Base-by-base conservation (phyloP, 2,797 vertebrate genomes). In the Eulemur albifrons region DNA sequence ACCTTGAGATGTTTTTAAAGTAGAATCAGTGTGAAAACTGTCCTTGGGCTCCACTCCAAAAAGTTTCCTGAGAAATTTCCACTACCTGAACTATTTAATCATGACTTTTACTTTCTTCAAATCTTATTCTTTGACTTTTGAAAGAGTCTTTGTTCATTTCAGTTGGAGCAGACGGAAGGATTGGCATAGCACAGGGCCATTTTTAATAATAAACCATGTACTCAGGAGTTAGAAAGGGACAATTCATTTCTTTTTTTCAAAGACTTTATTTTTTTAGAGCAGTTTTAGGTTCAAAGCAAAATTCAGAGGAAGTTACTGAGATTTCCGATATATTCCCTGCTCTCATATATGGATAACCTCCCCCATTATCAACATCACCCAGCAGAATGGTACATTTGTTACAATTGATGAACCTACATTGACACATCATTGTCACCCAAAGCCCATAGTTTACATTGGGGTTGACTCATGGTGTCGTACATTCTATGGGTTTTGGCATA, bases 1-100 rank as follows among this genome's bases (percentile, higher is more conserved):
- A 81, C 25, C 70, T 87, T 86, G 25, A 89, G 48, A 88, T 43
- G 35, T 63, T 93, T 96, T 69, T 52, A 73, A 92, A 95, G 30
- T 63, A 35, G 7, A 76, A 83, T 83, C 10, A 10, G 59, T 63
- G 59, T 82, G 70, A 88, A 93, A 92, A 83, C 18, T 90, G 48
- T 70, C 48, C 48, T 85, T 94, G 63, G 45, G n/a, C 14, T 84
- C 11, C 10, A 15, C 40, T 9, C 1, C 48, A 15, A 30, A 54
- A 79, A 30, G 10, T 77, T 94, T 82, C 6, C 1, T 38, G 27
- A 70, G 45, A 91, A 97, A 75, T 96, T 93, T 95, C 67, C 43
- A 69, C 27, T 79, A 70, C 70, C 88, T 94, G n/a, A 94, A 59
- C 50, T 84, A 23, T 50, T 73, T 61, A 91, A 85, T 57, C 32